Evolutionary conservation across 2,888 invertebrate species (phyloP), one percentile per base, ranked within the genome.

Genomic region (Luffia ferchaultella): DNA sequence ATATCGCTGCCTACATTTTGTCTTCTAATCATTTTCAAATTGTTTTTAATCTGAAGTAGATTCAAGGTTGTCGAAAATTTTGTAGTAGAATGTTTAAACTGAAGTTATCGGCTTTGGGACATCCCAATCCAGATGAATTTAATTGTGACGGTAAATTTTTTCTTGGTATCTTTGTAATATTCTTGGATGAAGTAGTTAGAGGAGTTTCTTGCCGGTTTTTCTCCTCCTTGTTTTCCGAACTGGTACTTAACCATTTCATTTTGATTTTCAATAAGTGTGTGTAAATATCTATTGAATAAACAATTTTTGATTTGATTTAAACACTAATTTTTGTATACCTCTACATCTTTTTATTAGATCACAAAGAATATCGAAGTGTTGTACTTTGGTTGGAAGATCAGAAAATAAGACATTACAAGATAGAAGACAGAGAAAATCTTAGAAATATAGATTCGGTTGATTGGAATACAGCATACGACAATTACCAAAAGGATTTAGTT

Each of bases 381-480:
- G 86, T 97, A 18, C 75, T 93, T 1, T 98, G 97, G 98, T 69
- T 98, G 50, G 98, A 98, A 75, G 94, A 96, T 66, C 95, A 96
- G 70, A 95, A 95, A 76, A 95, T 98, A 57, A 89, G 96, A 12
- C 90, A 91, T 58, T 95, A 95, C 60, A 90, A 90, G 65, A 91
- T 94, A 51, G 93, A 95, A 65, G 93, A 94, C 55, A 85, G 95
- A 12, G 88, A 87, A 56, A 85, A 80, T 0, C 71, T 98, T n/a
- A 86, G 93, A 44, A 87, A 91, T 57, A 86, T 91, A 1, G 84
- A 86, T 2, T 79, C 85, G 40, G 86, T 88, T 12, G 73, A 86
- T 48, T 97, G 97, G 97, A 80, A 86, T 42, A 83, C 86, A 53
- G 85, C 87, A 0, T 95, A 91, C 65, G 73, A 86, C 20, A 85